Evolutionary conservation across 1,140 invertebrate genomes (phyloP).

Genomic region (Frieseomelitta varia): DNA sequence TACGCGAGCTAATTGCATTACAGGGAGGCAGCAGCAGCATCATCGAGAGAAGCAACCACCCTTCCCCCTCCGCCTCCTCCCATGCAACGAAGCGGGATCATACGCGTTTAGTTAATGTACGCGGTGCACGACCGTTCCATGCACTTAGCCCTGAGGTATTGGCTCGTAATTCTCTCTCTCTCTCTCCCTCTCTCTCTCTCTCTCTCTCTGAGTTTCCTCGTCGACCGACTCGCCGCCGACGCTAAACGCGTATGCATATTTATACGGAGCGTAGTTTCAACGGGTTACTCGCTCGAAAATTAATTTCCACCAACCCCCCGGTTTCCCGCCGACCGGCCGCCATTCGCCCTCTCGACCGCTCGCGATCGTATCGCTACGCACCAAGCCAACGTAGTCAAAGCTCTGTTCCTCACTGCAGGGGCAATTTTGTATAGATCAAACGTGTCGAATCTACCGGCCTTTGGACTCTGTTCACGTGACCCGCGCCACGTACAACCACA

Average conservation of each 20-base stretch:
- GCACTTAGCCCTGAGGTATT: slow-evolving; percentile 62
- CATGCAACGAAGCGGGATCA: slow-evolving; percentile 8
- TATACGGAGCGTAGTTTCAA: slow-evolving; percentile 35
- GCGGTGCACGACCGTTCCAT: slow-evolving; percentile 20
- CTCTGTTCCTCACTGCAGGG: too few species aligned
- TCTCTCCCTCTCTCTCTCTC: too few species aligned
- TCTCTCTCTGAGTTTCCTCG: background rate
- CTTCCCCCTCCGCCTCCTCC: background rate
- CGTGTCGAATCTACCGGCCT: too few species aligned
- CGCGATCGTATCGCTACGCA: too few species aligned
- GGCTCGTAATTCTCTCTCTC: slow-evolving; percentile 39
- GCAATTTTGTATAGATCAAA: too few species aligned
- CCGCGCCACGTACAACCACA: too few species aligned
- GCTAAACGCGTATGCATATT: slow-evolving; percentile 51
- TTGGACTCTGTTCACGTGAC: too few species aligned
- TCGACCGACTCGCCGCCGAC: too few species aligned
- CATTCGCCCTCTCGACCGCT: too few species aligned
- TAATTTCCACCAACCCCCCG: slow-evolving; percentile 23
- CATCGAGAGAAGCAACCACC: slow-evolving; percentile 8
- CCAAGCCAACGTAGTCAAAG: too few species aligned
- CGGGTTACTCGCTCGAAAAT: slow-evolving; percentile 20
- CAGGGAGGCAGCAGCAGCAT: slow-evolving; percentile 39
- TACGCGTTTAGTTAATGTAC: slow-evolving; percentile 42
- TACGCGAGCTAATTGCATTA: slow-evolving; percentile 57
- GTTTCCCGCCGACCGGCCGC: background rate